phyloP scores from a whole-genome alignment of 2,113 vertebrate species.

The Myotis lucifugus region DNA sequence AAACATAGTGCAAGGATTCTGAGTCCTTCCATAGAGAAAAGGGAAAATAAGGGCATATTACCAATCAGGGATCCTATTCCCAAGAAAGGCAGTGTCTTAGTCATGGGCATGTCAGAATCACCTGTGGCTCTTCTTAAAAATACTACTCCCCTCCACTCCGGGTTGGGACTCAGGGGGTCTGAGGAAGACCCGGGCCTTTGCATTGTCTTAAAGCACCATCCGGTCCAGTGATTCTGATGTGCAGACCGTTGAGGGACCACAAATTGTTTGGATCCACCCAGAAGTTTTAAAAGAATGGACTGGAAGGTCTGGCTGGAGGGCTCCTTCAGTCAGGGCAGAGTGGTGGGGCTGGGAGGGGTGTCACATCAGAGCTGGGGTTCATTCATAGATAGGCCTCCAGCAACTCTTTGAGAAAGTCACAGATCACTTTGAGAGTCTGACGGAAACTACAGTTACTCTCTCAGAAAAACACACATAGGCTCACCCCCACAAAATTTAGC shows the following conservation, averaged over 20 bases:
- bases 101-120: background rate
- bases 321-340: background rate
- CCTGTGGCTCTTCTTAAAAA: background rate
- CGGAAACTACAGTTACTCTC: background rate
- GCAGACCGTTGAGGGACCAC: background rate
- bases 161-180: background rate
- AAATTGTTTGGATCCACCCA: background rate
- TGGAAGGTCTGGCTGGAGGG: background rate
- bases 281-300: background rate
- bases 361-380: background rate
- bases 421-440: background rate
- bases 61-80: background rate
- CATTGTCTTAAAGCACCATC: background rate
- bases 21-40: background rate
- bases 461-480: background rate
- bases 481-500: background rate
- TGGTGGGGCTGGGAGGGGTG: fast-evolving
- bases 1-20: background rate
- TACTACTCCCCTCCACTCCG: background rate
- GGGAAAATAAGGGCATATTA: background rate
- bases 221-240: background rate
- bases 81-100: background rate
- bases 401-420: background rate
- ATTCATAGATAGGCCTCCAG: background rate
- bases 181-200: background rate